Base-by-base conservation (phyloP, 2,888 invertebrate species). In the Hirtodrosophila histrioides region DNA sequence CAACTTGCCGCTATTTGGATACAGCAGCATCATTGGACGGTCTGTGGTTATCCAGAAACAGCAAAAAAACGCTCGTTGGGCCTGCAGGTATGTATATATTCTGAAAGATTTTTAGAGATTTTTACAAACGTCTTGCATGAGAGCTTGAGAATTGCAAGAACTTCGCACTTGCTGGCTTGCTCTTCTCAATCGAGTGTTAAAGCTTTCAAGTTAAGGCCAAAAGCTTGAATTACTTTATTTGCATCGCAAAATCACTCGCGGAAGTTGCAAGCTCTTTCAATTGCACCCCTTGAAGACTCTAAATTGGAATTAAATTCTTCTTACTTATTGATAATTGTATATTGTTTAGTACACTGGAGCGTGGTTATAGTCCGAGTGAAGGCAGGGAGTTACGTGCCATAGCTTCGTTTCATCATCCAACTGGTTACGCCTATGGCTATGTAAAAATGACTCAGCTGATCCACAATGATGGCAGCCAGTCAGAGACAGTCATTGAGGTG, bases 401-500 rank as follows among this genome's bases (percentile, higher is more conserved):
- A 64, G 98, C 97, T 1, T 97, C 97, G 0, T 98, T 98, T 91
- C 97, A 98, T 92, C 96, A 97, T 93, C 91, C 91, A 5, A 97
- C 97, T 0, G 91, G 97, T 0, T 96, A 94, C 91, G 96, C 97
- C 0, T 94, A 94, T 91, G 98, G 98, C 3, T 97, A 96, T 89
- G 93, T 98, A 53, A 93, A 96, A 90, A 94, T 98, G 95, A 95
- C 95, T 9, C 98, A 98, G 92, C 93, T 98, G 24, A 93, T 97
- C n/a, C 96, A 97, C 91, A 94, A 93, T 74, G 97, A 97, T 91
- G 96, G 96, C 49, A 96, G 96, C 79, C 93, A 95, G 85, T 97
- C 97, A 88, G 97, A 98, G 82, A 98, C 98, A 0, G 93, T 95
- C 17, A 94, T 98, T n/a, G 97, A 98, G 92, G 95, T 97, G 11